Evolutionary conservation across 1,140 invertebrate genomes (phyloP), one percentile per base, ranked within the genome.

Genomic region (Armadillidium nasatum): DNA sequence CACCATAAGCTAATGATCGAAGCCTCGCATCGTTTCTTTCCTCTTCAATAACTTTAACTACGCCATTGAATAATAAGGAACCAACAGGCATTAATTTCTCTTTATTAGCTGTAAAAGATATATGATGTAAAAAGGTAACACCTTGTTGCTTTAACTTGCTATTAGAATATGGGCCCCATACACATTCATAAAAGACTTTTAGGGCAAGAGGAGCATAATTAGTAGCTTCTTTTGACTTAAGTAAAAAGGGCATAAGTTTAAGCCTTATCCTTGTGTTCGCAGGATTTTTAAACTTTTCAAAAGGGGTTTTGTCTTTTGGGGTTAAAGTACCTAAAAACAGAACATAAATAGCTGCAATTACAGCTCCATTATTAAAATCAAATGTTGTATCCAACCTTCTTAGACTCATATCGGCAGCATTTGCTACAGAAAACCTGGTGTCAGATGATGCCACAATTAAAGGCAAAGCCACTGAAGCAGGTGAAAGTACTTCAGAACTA

Each of bases 391-490:
- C 83, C 85, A 92, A 91, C 88, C 89, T 78, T 88, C 91, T 92
- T 15, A 93, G 82, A 79, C 91, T 91, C 81, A 89, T 87, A 84
- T 93, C 91, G 46, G 91, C 92, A 82, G 90, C 86, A 85, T 92
- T 92, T 33, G 91, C 91, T 69, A 94, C 90, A 85, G 88, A 91
- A 84, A 89, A 93, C 80, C 94, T 87, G 0, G 94, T 94, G 84
- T 97, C 95, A 0, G 94, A 90, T 10, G 93, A 91, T 13, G 92
- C 94, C 11, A 96, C 88, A 15, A 96, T 90, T 73, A 95, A 86
- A 78, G 93, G 91, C 75, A 91, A 85, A 21, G 94, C 87, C 66
- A 92, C 89, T 75, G 94, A 92, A 13, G 88, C 86, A 79, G 92
- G 90, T 15, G 88, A 87, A 79, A 95, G 92, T 15, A 94, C 87